Base-by-base conservation (phyloP, 2,113 vertebrate genomes). In the Arenaria interpres region DNA sequence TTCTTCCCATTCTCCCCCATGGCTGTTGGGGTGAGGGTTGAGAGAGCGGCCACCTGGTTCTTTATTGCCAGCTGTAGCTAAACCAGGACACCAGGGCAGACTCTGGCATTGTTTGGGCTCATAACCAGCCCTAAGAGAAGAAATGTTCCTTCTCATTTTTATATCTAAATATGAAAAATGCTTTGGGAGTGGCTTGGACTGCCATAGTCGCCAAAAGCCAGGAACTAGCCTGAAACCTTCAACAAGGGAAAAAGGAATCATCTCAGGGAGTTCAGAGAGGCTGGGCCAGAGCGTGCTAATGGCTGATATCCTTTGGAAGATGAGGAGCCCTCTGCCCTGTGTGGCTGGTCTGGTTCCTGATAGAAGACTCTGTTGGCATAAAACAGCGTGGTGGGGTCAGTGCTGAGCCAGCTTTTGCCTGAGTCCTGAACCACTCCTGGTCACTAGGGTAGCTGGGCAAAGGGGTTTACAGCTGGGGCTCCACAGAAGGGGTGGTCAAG, bases 281-380 rank as follows among this genome's bases (percentile, higher is more conserved):
- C 67, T 12, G 23, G 22, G 19, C 24, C n/a, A 48, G 51, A 60
- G 20, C 19, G 10, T 35, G 18, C 24, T 72, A 17, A 80, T 41
- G 27, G 6, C 23, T 46, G 41, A 20, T n/a, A n/a, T 0, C 10
- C 17, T 84, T 60, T n/a, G 0, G 10, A 33, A 54, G 33, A 64
- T 19, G 22, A 66, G 39, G 56, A 76, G 21, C 8, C 9, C 13
- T 33, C 41, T 76, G 41, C 33, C 21, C 0, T 35, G 3, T 30
- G 18, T 35, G 51, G 8, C 14, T 68, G 28, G 21, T 21, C 21
- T 16, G 4, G 23, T 50, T 77, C 53, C 64, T 50, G 12, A 15
- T n/a, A 33, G 43, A n/a, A 50, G 68, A 25, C 24, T 28, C 28
- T 57, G 2, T 17, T 67, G 43, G n/a, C 33, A 32, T 41, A 39